Percentiles rank a stretch among this genome's conserved stretches.
Conservation (phyloP, 2,888 invertebrate genomes). For the Cistogaster globosa region DNA sequence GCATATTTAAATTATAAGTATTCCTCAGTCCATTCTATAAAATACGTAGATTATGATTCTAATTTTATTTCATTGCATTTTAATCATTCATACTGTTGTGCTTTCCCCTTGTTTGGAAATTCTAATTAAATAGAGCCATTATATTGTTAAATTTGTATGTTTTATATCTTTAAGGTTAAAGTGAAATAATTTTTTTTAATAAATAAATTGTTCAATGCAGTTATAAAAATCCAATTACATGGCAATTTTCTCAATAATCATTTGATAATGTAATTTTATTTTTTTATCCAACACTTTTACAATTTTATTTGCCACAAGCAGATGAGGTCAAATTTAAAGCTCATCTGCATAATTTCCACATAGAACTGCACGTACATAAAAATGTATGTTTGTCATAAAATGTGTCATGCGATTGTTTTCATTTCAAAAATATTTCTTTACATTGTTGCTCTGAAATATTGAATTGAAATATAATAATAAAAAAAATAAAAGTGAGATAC, state of each 20-base stretch:
- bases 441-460: not conserved
- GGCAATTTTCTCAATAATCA: conserved; percentile 69
- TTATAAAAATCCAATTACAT: conserved; percentile 70
- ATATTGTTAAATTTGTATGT: not conserved
- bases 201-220: conserved; percentile 38
- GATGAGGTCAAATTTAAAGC: conserved; percentile 64
- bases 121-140: too few relatives aligned
- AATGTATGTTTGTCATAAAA: conserved; percentile 7
- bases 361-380: not conserved
- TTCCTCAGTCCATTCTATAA: too few relatives aligned
- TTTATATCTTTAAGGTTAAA: not conserved
- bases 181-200: not conserved
- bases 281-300: conserved; percentile 36
- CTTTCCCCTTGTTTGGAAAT: not conserved
- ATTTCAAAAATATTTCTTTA: not conserved
- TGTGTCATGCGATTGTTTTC: conserved; percentile 33
- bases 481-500: too few relatives aligned
- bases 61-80: too few relatives aligned
- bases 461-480: conserved; percentile 9
- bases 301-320: conserved; percentile 63
- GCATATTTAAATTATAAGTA: too few relatives aligned
- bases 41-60: too few relatives aligned
- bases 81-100: not conserved
- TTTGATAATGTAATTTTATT: conserved; percentile 61
- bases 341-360: conserved; percentile 47